Conservation (phyloP, 2,113 vertebrate species). For the Lepus europaeus region DNA sequence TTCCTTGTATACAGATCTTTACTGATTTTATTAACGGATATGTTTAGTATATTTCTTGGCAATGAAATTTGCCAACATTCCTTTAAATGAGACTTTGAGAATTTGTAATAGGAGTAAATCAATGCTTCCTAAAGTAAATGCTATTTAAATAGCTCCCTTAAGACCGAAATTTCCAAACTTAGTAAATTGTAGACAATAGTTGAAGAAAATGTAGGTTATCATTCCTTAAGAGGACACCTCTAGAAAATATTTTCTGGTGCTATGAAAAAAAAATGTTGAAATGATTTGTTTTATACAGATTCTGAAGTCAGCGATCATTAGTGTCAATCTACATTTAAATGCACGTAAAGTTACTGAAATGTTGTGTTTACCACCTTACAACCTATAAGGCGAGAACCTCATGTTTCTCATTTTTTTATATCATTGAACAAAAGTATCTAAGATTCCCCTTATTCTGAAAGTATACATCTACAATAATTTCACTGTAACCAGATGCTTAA, state of each 20-base stretch:
- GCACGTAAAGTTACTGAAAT: slow-evolving; percentile 11
- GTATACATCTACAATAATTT: not conserved
- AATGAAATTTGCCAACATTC: slow-evolving; percentile 16
- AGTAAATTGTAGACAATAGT: not conserved
- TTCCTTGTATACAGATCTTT: not conserved
- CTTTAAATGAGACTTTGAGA: slow-evolving; percentile 30
- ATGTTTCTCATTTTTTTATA: not conserved
- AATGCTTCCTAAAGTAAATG: not conserved
- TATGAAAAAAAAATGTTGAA: not conserved
- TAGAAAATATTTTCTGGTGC: not conserved
- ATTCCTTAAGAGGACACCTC: not conserved
- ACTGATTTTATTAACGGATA: not conserved
- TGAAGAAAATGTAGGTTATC: not conserved
- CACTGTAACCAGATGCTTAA: not conserved
- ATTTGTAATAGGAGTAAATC: slow-evolving; percentile 10
- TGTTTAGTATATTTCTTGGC: not conserved
- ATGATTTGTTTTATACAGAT: not conserved
- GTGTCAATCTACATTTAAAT: slow-evolving; percentile 37
- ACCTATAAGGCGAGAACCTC: not conserved
- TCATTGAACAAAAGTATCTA: slow-evolving; percentile 13
- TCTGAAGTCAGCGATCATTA: slow-evolving; percentile 5
- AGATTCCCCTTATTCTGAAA: slow-evolving; percentile 4
- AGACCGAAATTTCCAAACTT: not conserved
- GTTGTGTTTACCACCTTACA: not conserved
- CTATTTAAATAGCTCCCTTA: slow-evolving; percentile 27